A percentile compares a stretch with the other conserved stretches of the same genome.
phyloP scores from a whole-genome alignment of 2,888 invertebrate genomes.

The Esperia sulphurella region DNA sequence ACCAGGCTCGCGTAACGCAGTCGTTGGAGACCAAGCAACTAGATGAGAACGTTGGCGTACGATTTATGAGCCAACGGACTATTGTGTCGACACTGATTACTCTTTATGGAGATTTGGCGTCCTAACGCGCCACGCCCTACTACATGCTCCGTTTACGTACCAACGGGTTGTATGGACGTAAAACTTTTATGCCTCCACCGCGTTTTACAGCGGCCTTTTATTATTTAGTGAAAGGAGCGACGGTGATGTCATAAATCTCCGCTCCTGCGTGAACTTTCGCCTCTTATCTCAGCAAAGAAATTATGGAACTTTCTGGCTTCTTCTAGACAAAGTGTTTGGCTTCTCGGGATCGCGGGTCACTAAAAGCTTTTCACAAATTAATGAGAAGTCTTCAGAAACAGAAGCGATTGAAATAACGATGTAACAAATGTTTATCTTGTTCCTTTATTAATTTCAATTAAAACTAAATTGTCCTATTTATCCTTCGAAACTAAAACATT shows the following conservation, averaged over 20 bases:
- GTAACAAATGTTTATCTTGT: constrained; percentile 16
- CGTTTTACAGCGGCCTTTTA: constrained; percentile 78
- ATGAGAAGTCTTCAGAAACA: constrained; percentile 44
- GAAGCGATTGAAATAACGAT: constrained; percentile 31
- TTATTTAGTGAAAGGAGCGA: constrained; percentile 79
- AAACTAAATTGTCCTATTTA: not conserved
- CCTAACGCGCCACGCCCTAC: constrained; percentile 50
- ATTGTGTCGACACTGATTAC: constrained; percentile 71
- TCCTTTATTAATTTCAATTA: constrained; percentile 20
- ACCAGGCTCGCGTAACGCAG: constrained; percentile 3
- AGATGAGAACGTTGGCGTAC: constrained; percentile 52
- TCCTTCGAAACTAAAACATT: not conserved
- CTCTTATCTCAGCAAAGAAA: constrained; percentile 78
- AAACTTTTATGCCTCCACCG: constrained; percentile 74
- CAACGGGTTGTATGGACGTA: constrained; percentile 76
- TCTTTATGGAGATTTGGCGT: constrained; percentile 71
- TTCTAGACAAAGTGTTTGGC: constrained; percentile 77
- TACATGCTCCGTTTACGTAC: constrained; percentile 46
- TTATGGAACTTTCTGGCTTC: constrained; percentile 77
- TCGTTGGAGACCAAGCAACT: constrained; percentile 23
- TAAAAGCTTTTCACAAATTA: constrained; percentile 66
- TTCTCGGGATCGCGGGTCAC: constrained; percentile 68
- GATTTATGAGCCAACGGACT: constrained; percentile 58
- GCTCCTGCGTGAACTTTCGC: constrained; percentile 78
- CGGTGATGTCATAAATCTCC: constrained; percentile 78